Percentiles rank a stretch among this genome's conserved stretches.
Conservation (phyloP, 37 sponge, comb jelly and placozoan genomes). For the Tethya wilhelma region DNA sequence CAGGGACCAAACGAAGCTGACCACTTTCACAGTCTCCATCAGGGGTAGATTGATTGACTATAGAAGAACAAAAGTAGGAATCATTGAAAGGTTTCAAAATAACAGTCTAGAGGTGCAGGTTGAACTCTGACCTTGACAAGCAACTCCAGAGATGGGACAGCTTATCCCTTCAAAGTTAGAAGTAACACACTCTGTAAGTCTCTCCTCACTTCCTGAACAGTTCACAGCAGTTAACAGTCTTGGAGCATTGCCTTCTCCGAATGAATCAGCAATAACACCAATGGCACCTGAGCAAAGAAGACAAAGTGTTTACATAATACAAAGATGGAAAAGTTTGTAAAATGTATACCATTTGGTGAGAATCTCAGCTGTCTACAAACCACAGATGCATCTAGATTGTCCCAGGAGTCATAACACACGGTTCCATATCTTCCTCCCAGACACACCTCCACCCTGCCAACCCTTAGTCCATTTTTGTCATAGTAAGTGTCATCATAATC, state of each 20-base stretch:
- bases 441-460: constrained; percentile 56
- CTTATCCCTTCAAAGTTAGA: background rate
- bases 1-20: background rate
- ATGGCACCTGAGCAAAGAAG: constrained; percentile 17
- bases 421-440: constrained; percentile 45
- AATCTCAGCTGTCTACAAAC: constrained; percentile 50
- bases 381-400: constrained; percentile 40
- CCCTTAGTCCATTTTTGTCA: constrained; percentile 33
- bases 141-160: constrained; percentile 20
- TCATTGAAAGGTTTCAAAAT: too few relatives aligned
- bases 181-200: background rate
- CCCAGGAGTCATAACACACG: constrained; percentile 42
- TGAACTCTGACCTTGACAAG: constrained; percentile 29
- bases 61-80: too few relatives aligned
- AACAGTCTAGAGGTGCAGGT: background rate
- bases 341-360: constrained; percentile 58
- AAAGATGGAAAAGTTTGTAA: too few relatives aligned
- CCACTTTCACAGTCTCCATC: constrained; percentile 3
- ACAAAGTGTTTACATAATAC: too few relatives aligned
- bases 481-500: constrained; percentile 25
- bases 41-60: background rate
- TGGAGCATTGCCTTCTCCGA: background rate
- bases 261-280: background rate
- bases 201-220: constrained; percentile 16
- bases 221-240: background rate